Conservation (phyloP, 2,797 vertebrate species). For the Potorous gilbertii region DNA sequence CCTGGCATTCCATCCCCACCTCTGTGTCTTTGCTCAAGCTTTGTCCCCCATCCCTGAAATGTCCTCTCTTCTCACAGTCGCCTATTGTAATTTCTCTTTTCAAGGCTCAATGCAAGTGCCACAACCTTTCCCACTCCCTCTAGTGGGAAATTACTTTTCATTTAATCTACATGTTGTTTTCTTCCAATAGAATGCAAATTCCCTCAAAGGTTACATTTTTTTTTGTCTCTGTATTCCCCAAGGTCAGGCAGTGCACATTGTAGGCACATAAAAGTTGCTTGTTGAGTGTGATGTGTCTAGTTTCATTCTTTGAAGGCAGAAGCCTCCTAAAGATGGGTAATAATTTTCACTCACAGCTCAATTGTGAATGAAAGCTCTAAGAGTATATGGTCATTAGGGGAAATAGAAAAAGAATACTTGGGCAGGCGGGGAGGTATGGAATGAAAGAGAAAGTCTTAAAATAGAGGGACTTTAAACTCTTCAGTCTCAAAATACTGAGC, state of each 20-base stretch:
- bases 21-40: background rate
- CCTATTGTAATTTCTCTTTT: background rate
- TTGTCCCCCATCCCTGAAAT: background rate
- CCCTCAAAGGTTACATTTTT: background rate
- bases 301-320: background rate
- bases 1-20: background rate
- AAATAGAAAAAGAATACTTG: background rate
- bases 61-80: background rate
- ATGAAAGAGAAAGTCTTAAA: background rate
- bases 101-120: background rate
- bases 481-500: background rate
- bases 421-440: background rate
- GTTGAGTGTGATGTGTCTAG: background rate
- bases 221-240: background rate
- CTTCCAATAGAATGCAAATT: background rate
- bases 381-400: background rate
- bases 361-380: background rate
- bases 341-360: background rate
- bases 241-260: background rate
- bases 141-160: background rate
- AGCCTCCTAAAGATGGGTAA: background rate
- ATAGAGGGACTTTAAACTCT: background rate
- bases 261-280: background rate
- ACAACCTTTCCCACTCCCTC: background rate
- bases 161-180: background rate